These are phyloP conservation scores for Leptopilina myrica DNA, from an alignment of 2,888 invertebrate genomes.

Conservation along the genomic window DNA sequence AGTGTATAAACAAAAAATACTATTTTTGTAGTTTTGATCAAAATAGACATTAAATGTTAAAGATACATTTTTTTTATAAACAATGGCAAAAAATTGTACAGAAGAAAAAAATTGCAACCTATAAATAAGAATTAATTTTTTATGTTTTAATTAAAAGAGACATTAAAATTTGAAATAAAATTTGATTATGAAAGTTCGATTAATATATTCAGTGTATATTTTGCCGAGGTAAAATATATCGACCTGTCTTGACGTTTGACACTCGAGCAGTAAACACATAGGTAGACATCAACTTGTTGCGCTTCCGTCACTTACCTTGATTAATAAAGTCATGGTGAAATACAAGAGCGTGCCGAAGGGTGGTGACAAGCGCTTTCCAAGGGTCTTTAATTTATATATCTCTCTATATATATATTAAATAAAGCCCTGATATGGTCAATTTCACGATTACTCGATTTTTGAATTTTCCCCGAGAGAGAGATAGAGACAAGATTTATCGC, in stretches of 20 bases:
- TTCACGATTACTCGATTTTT: conserved; percentile 39
- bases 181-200: background rate
- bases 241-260: conserved; percentile 33
- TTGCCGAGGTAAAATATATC: background rate
- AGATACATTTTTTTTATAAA: too few relatives aligned
- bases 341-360: background rate
- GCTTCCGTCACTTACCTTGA: conserved; percentile 66
- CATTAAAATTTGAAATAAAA: background rate
- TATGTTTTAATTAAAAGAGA: too few relatives aligned
- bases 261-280: conserved; percentile 41
- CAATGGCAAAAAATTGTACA: too few relatives aligned
- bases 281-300: conserved; percentile 63
- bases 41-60: too few relatives aligned
- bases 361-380: conserved; percentile 3
- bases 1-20: too few relatives aligned
- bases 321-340: conserved; percentile 61
- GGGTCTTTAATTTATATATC: background rate
- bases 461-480: background rate
- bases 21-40: too few relatives aligned
- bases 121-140: too few relatives aligned
- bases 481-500: conserved; percentile 27
- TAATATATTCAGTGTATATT: background rate
- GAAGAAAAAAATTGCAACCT: too few relatives aligned
- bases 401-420: too few relatives aligned
- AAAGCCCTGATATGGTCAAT: conserved; percentile 17